Percentiles rank a stretch among this genome's conserved stretches.
These are phyloP conservation scores for Thunnus albacares DNA, from an alignment of 2,797 vertebrate genomes.

Conservation along the genomic window DNA sequence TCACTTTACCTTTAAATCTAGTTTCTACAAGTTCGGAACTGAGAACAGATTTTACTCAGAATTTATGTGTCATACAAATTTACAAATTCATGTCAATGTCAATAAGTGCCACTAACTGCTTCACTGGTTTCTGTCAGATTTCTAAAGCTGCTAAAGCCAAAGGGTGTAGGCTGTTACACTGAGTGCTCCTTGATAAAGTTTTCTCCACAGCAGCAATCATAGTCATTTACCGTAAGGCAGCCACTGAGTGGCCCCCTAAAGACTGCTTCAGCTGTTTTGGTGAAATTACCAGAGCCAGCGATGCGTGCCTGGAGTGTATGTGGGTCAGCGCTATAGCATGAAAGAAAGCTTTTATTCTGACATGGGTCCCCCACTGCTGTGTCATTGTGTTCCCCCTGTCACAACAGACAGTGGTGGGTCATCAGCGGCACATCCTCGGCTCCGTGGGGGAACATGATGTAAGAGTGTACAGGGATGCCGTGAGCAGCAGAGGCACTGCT, in stretches of 20 bases:
- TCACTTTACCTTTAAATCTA: background rate
- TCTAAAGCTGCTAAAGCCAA: background rate
- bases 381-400: conserved; percentile 38
- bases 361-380: conserved; percentile 44
- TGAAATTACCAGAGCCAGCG: conserved; percentile 31
- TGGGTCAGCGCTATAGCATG: conserved; percentile 67
- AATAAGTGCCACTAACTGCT: background rate
- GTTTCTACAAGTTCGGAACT: background rate
- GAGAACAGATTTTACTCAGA: background rate
- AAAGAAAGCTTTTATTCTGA: conserved; percentile 64
- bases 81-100: background rate
- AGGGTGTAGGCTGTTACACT: background rate
- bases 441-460: conserved; percentile 24
- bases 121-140: background rate
- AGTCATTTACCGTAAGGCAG: conserved; percentile 24
- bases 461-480: conserved; percentile 14
- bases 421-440: conserved; percentile 3
- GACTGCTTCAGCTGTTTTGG: conserved; percentile 34
- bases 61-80: background rate
- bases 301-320: conserved; percentile 41
- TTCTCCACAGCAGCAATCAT: background rate
- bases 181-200: background rate
- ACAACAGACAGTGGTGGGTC: conserved; percentile 30
- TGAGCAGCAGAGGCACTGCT: conserved; percentile 24
- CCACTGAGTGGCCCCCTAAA: background rate